Conservation (phyloP, 1,140 invertebrate genomes). For the Scylla paramamosain region DNA sequence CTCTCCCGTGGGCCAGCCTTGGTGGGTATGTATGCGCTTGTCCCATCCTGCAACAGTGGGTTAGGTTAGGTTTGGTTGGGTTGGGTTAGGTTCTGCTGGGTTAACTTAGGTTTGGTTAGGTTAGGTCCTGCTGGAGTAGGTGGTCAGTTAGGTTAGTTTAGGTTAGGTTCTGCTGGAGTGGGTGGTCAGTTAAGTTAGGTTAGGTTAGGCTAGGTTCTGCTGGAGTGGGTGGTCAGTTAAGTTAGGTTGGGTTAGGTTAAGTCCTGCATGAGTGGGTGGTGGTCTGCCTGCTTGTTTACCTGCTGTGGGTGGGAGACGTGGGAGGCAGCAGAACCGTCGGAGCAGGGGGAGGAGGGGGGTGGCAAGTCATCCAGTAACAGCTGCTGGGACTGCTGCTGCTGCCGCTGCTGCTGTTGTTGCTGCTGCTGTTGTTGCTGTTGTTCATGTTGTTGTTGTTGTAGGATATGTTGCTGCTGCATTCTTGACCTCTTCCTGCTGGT, state of each 20-base stretch:
- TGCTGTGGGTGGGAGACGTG: constrained; percentile 63
- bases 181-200: too few species aligned
- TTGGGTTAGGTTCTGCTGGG: too few species aligned
- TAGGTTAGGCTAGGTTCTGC: too few species aligned
- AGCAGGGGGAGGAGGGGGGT: constrained; percentile 63
- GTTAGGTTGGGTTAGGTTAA: too few species aligned
- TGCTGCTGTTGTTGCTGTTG: constrained; percentile 59
- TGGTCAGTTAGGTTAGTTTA: too few species aligned
- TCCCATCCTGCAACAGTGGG: neutral
- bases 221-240: too few species aligned
- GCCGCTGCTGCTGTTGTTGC: constrained; percentile 59
- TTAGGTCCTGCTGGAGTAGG: too few species aligned
- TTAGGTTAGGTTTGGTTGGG: too few species aligned
- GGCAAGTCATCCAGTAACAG: constrained; percentile 54
- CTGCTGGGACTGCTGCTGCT: constrained; percentile 49
- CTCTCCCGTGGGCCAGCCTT: constrained; percentile 62
- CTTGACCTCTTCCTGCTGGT: constrained; percentile 54
- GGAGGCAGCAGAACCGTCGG: constrained; percentile 53
- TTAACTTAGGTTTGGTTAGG: too few species aligned
- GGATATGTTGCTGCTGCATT: constrained; percentile 28
- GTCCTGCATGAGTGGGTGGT: neutral
- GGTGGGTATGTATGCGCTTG: neutral
- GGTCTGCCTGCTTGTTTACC: constrained; percentile 21
- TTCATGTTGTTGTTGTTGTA: constrained; percentile 43
- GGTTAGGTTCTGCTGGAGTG: too few species aligned